Percentiles rank a stretch among this genome's conserved stretches.
phyloP scores from a whole-genome alignment of 2,888 invertebrate genomes.

The Cheilosia soror region DNA sequence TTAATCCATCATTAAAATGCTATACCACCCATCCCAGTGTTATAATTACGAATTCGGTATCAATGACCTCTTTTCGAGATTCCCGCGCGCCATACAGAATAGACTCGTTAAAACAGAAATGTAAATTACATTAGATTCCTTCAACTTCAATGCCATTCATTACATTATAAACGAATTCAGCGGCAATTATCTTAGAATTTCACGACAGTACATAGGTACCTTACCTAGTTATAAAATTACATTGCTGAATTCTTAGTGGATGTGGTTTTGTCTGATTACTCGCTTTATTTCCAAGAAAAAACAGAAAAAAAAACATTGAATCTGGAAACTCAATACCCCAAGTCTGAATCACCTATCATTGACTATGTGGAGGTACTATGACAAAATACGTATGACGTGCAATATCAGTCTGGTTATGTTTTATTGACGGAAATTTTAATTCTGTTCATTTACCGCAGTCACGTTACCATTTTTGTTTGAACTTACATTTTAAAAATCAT shows the following conservation, averaged over 20 bases:
- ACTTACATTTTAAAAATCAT: conserved; percentile 66
- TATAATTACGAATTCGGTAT: conserved; percentile 37
- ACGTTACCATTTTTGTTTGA: conserved; percentile 22
- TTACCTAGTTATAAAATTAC: conserved; percentile 4
- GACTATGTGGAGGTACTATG: not conserved
- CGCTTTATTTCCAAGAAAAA: conserved; percentile 55
- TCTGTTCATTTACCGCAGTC: not conserved
- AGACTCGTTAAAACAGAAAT: conserved; percentile 24
- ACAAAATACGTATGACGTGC: conserved; percentile 3
- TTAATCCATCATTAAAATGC: conserved; percentile 18
- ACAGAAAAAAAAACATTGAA: conserved; percentile 32
- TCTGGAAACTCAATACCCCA: conserved; percentile 53
- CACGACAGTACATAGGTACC: conserved; percentile 10
- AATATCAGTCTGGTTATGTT: not conserved
- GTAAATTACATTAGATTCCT: conserved; percentile 20
- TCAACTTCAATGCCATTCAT: conserved; percentile 53
- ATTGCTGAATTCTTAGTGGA: conserved; percentile 47
- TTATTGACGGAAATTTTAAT: conserved; percentile 14
- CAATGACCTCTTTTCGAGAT: conserved; percentile 60
- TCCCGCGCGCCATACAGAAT: conserved; percentile 24
- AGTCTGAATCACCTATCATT: conserved; percentile 54
- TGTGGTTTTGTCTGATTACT: conserved; percentile 40
- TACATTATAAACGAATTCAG: conserved; percentile 46
- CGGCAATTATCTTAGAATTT: conserved; percentile 50
- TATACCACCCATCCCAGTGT: conserved; percentile 11